These are phyloP conservation scores for Epinephelus moara DNA, from an alignment of 2,113 vertebrate species.

Conservation along the genomic window DNA sequence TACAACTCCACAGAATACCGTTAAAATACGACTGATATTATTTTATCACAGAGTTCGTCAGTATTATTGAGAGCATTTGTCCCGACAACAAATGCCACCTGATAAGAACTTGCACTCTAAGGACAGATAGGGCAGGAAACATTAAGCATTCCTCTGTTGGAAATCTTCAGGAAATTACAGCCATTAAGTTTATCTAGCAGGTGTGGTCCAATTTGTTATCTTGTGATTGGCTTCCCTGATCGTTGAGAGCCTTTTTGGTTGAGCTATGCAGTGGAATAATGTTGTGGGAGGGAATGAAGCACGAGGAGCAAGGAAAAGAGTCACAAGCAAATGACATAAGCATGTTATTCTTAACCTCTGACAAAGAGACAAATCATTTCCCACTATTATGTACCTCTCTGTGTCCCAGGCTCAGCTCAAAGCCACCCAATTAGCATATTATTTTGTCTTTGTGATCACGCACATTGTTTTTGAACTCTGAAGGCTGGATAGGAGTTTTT, in stretches of 20 bases:
- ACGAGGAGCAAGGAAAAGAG: background rate
- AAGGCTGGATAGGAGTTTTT: background rate
- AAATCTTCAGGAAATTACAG: constrained; percentile 24
- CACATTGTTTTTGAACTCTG: constrained; percentile 10
- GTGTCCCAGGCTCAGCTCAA: background rate
- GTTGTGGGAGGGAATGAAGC: background rate
- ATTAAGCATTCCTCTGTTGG: constrained; percentile 2
- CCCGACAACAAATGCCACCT: background rate
- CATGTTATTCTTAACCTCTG: constrained; percentile 27
- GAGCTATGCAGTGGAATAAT: background rate
- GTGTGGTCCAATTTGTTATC: constrained; percentile 13
- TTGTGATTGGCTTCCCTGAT: background rate
- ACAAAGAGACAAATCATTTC: constrained; percentile 25
- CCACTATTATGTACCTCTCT: constrained; percentile 19
- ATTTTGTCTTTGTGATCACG: background rate
- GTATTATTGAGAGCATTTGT: background rate
- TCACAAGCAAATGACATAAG: constrained; percentile 4
- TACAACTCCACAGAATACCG: background rate
- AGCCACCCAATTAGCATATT: background rate
- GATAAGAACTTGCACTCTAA: background rate
- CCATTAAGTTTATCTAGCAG: constrained; percentile 29
- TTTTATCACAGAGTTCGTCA: background rate
- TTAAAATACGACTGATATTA: background rate
- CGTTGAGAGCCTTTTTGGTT: background rate
- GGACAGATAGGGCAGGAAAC: background rate